These are phyloP conservation scores for Drosophila yooni DNA, from an alignment of 2,888 invertebrate species.

Conservation along the genomic window DNA sequence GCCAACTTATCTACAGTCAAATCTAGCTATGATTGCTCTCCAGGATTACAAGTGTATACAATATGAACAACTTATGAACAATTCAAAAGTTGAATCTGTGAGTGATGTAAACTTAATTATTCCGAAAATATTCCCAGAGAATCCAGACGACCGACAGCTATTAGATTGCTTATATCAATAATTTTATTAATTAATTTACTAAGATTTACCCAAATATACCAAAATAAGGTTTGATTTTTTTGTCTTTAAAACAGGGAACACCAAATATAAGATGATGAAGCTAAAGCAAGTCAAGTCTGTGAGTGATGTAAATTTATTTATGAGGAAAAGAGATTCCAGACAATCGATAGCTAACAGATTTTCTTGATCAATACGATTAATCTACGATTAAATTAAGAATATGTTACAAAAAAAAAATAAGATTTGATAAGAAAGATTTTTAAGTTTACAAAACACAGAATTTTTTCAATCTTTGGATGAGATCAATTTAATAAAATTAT, in stretches of 20 bases:
- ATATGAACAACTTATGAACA: conserved; percentile 1
- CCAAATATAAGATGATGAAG: too few relatives aligned
- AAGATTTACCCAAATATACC: background rate
- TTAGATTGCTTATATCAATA: background rate
- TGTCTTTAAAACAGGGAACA: background rate
- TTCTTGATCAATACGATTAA: background rate
- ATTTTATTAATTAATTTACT: background rate
- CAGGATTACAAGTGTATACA: conserved; percentile 22
- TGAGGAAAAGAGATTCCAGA: background rate
- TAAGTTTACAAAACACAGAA: background rate
- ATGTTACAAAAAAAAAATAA: background rate
- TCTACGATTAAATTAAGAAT: too few relatives aligned
- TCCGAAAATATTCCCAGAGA: background rate
- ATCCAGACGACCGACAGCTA: background rate
- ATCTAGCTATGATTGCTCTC: conserved; percentile 14
- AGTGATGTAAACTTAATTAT: background rate
- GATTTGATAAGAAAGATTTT: background rate
- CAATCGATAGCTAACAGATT: background rate
- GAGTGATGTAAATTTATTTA: background rate
- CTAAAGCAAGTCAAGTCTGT: background rate
- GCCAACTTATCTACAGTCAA: conserved; percentile 43
- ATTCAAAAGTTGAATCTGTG: background rate
- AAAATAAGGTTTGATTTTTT: background rate
- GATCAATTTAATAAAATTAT: background rate
- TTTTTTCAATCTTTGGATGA: background rate